phyloP scores from a whole-genome alignment of 1,140 invertebrate species.

The Ceratoteleas bidentatus region DNA sequence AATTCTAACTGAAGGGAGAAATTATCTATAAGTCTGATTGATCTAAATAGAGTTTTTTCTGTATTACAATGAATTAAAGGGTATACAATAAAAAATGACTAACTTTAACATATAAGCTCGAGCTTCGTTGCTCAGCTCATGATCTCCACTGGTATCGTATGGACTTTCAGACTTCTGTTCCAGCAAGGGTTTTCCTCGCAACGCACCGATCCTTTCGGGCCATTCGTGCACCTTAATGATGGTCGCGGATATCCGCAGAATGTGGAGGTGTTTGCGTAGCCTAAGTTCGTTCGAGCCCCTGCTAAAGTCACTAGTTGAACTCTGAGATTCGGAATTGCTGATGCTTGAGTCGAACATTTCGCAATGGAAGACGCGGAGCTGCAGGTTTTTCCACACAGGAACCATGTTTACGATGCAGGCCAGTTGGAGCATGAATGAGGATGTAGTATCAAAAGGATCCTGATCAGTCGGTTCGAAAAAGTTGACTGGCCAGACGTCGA shows the following conservation, averaged over 20 bases:
- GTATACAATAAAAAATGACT: too few relatives aligned
- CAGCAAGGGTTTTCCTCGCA: too few relatives aligned
- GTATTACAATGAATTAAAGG: too few relatives aligned
- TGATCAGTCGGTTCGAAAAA: constrained; percentile 89
- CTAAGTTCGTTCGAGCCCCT: constrained; percentile 80
- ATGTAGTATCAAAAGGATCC: constrained; percentile 92
- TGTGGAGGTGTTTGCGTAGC: constrained; percentile 83
- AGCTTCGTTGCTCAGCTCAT: too few relatives aligned
- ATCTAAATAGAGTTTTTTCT: too few relatives aligned
- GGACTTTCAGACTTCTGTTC: too few relatives aligned
- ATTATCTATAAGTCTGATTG: too few relatives aligned
- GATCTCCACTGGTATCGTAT: too few relatives aligned
- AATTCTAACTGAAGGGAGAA: too few relatives aligned
- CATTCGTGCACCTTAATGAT: constrained; percentile 82
- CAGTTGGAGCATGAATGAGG: constrained; percentile 97
- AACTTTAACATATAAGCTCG: too few relatives aligned
- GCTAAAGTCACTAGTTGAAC: constrained; percentile 71
- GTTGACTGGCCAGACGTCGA: constrained; percentile 99
- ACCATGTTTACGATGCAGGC: constrained; percentile 98
- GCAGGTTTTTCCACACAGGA: constrained; percentile 89
- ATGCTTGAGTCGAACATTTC: constrained; percentile 79
- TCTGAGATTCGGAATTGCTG: constrained; percentile 73
- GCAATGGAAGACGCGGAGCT: constrained; percentile 92
- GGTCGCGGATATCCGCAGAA: constrained; percentile 84
- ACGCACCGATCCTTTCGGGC: too few relatives aligned